A percentile compares a stretch with the other conserved stretches of the same genome.
Evolutionary conservation across 2,797 vertebrate genomes (phyloP).

Genomic region (Amniataba percoides): DNA sequence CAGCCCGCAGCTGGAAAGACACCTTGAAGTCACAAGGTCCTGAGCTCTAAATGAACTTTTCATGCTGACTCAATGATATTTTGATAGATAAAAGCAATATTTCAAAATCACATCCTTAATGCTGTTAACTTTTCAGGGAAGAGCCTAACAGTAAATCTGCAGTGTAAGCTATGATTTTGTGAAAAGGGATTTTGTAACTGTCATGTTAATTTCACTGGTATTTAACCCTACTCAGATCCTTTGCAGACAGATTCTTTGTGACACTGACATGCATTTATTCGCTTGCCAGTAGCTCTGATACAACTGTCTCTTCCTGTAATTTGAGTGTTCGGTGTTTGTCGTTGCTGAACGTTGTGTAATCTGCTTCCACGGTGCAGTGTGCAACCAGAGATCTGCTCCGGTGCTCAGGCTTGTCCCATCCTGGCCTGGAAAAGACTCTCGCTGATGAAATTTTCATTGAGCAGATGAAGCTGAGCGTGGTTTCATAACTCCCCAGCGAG

Average conservation of each 20-base stretch:
- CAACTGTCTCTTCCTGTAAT: slow-evolving; percentile 30
- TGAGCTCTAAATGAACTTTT: slow-evolving; percentile 39
- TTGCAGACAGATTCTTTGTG: background rate
- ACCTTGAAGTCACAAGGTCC: slow-evolving; percentile 42
- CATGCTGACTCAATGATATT: slow-evolving; percentile 42
- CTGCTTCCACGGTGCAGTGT: slow-evolving; percentile 3
- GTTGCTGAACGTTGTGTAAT: slow-evolving; percentile 28
- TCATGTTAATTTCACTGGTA: slow-evolving; percentile 7
- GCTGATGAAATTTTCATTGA: slow-evolving; percentile 84
- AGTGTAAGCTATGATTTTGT: slow-evolving; percentile 18
- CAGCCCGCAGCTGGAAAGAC: slow-evolving; percentile 37
- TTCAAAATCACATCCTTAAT: slow-evolving; percentile 17
- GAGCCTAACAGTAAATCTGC: slow-evolving; percentile 13
- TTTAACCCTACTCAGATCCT: background rate
- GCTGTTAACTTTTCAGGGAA: slow-evolving; percentile 19
- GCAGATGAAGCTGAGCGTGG: slow-evolving; percentile 79
- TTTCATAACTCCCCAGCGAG: slow-evolving; percentile 81
- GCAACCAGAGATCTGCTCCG: slow-evolving; percentile 25
- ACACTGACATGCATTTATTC: slow-evolving; percentile 2
- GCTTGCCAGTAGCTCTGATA: slow-evolving; percentile 1
- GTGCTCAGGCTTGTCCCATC: slow-evolving; percentile 60
- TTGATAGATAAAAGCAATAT: slow-evolving; percentile 29
- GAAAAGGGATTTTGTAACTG: slow-evolving; percentile 12
- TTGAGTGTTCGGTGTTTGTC: slow-evolving; percentile 12
- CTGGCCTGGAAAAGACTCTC: slow-evolving; percentile 70